Percentiles rank a stretch among this genome's conserved stretches.
Conservation (phyloP, 2,113 vertebrate genomes). For the Amazona vittata region DNA sequence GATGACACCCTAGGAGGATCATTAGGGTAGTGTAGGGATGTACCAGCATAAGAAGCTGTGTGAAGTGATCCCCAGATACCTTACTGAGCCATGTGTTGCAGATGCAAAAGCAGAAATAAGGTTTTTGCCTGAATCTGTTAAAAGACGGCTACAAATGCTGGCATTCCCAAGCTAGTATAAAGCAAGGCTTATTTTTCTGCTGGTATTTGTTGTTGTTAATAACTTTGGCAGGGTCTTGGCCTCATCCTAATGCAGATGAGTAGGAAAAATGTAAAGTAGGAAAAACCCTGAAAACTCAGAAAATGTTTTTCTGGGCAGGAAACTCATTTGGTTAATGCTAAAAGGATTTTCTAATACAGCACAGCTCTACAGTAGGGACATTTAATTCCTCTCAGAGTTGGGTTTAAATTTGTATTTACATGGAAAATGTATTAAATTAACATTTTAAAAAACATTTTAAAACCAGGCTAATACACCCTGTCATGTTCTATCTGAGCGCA, state of each 20-base stretch:
- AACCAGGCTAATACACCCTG: neutral
- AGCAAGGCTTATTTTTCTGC: neutral
- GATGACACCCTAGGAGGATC: neutral
- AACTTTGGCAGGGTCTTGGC: neutral
- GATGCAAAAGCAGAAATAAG: neutral
- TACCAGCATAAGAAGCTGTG: neutral
- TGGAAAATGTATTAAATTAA: constrained; percentile 4
- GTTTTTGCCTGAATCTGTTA: neutral
- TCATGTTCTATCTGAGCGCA: neutral
- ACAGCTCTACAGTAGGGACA: neutral
- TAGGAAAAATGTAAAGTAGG: neutral
- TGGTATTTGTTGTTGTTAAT: neutral
- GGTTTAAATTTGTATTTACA: neutral
- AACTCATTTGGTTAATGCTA: neutral
- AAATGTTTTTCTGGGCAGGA: neutral
- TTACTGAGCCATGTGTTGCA: fast-evolving
- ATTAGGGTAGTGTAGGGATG: fast-evolving
- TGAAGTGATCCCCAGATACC: neutral
- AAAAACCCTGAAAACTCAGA: neutral
- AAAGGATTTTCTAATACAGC: neutral
- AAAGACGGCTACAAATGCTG: neutral
- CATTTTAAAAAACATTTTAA: neutral
- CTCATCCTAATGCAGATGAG: neutral
- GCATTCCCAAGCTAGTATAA: neutral
- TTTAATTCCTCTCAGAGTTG: neutral